These are phyloP conservation scores for Leptonema lineaticorne DNA, from an alignment of 1,140 invertebrate species.

Conservation along the genomic window DNA sequence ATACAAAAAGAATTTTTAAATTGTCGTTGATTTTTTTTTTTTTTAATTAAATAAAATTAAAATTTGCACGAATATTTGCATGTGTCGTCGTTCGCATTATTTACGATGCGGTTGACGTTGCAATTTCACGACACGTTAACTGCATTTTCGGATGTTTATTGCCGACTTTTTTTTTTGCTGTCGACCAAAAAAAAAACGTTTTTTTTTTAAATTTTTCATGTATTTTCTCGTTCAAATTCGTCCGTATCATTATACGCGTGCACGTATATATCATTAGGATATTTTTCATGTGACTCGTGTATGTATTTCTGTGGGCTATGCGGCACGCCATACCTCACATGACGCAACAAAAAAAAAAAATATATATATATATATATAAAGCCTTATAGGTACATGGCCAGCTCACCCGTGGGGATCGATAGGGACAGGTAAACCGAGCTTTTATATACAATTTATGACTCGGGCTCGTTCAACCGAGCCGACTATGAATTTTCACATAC, in stretches of 20 bases:
- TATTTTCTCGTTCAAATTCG: no score
- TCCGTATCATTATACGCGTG: no score
- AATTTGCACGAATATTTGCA: no score
- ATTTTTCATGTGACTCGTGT: not conserved
- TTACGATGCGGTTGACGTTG: no score
- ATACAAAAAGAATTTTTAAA: no score
- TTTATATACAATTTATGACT: constrained; percentile 21
- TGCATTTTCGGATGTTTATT: not conserved
- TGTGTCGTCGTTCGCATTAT: no score
- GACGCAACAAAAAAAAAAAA: constrained; percentile 19
- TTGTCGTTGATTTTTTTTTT: no score
- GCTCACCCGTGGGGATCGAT: constrained; percentile 21
- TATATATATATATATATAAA: not conserved
- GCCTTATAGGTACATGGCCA: not conserved
- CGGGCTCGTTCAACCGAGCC: not conserved
- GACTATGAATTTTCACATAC: constrained; percentile 18
- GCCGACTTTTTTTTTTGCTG: not conserved
- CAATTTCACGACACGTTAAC: constrained; percentile 13
- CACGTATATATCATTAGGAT: constrained; percentile 1
- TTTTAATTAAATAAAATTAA: no score
- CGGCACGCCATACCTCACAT: constrained; percentile 8
- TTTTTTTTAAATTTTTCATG: no score
- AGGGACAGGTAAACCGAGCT: constrained; percentile 24
- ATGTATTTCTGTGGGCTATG: constrained; percentile 1
- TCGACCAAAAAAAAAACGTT: no score